Percentiles rank a stretch among this genome's conserved stretches.
Conservation (phyloP, 1,140 invertebrate species). For the Eumaeus atala region DNA sequence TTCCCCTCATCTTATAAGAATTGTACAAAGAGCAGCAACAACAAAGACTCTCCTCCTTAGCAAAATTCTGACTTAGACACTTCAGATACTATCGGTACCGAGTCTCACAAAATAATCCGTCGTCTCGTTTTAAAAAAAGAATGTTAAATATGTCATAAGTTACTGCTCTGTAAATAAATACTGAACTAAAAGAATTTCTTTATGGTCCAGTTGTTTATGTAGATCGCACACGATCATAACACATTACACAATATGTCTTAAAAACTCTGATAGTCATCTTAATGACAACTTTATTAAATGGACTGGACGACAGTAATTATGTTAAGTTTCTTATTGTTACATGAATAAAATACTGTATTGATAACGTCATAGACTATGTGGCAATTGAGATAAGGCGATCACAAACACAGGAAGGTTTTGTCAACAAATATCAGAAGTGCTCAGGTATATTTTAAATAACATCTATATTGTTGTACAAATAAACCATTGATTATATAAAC, state of each 20-base stretch:
- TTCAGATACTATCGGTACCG: too few relatives aligned
- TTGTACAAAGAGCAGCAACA: too few relatives aligned
- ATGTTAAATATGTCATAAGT: too few relatives aligned
- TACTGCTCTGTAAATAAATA: neutral
- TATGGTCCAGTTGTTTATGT: conserved; percentile 2
- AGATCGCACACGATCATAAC: conserved; percentile 4
- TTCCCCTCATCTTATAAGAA: too few relatives aligned
- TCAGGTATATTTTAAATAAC: neutral
- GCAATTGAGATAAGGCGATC: conserved; percentile 42
- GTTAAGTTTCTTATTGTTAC: conserved; percentile 36
- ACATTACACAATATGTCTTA: neutral
- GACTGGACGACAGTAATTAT: conserved; percentile 26
- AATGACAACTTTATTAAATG: conserved; percentile 1
- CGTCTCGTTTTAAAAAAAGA: too few relatives aligned
- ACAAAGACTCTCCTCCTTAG: too few relatives aligned
- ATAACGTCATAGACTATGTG: conserved; percentile 39
- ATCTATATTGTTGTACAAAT: conserved; percentile 9
- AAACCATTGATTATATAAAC: neutral
- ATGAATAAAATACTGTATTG: conserved; percentile 38
- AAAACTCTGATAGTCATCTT: conserved; percentile 5
- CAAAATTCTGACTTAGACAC: too few relatives aligned
- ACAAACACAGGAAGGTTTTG: conserved; percentile 23
- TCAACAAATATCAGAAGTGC: neutral
- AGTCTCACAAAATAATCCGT: too few relatives aligned
- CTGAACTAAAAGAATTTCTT: neutral